A percentile compares a stretch with the other conserved stretches of the same genome.
Evolutionary conservation across 2,113 vertebrate genomes (phyloP).

Genomic region (Puffinus mauretanicus): DNA sequence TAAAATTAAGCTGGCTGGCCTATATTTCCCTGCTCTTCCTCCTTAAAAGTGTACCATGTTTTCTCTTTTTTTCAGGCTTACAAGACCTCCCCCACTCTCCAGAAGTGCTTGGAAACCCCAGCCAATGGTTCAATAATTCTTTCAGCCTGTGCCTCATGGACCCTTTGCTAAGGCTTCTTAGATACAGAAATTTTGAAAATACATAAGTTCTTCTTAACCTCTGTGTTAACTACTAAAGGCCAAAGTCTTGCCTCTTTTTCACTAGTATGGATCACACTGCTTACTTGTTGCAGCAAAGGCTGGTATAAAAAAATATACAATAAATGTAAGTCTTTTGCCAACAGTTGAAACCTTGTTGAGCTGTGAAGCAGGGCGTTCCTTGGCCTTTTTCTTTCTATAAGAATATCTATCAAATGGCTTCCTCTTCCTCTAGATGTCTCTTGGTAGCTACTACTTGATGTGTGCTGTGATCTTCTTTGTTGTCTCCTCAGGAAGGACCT

Average conservation of each 20-base stretch:
- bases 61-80: not conserved
- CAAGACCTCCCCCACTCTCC: not conserved
- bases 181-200: not conserved
- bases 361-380: not conserved
- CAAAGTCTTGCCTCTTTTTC: not conserved
- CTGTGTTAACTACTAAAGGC: not conserved
- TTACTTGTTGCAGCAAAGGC: not conserved
- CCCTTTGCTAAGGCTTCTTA: not conserved
- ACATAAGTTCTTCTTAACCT: not conserved
- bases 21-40: not conserved
- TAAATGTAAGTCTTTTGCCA: not conserved
- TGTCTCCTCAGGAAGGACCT: not conserved
- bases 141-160: not conserved
- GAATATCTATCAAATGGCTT: not conserved
- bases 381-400: not conserved
- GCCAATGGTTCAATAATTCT: not conserved
- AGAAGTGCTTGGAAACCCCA: not conserved
- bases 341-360: not conserved
- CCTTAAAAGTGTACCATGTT: not conserved
- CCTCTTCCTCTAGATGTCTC: not conserved
- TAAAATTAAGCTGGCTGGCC: not conserved
- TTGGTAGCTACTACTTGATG: not conserved
- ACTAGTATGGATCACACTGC: not conserved
- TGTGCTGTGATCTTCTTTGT: not conserved
- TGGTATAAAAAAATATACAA: not conserved